Evolutionary conservation across 2,888 invertebrate species (phyloP).

Genomic region (Oscheius onirici): DNA sequence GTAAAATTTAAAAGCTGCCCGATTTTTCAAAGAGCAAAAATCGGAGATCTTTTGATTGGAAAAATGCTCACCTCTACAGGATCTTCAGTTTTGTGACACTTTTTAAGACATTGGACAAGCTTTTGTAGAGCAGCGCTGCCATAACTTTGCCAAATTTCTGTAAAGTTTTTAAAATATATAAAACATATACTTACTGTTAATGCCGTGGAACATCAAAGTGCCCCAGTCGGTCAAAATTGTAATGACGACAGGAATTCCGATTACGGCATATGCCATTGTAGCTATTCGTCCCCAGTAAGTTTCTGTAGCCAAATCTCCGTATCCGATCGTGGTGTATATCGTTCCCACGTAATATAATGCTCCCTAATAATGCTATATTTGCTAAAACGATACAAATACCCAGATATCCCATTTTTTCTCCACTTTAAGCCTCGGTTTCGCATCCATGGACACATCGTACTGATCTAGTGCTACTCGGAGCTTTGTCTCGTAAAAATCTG

Average conservation of each 20-base stretch:
- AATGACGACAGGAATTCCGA: constrained; percentile 94
- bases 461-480: constrained; percentile 45
- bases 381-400: constrained; percentile 34
- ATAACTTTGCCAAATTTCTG: constrained; percentile 7
- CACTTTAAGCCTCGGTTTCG: constrained; percentile 34
- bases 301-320: constrained; percentile 91
- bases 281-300: constrained; percentile 85
- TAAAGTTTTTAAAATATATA: background rate
- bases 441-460: constrained; percentile 51
- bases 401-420: constrained; percentile 70
- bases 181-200: constrained; percentile 51
- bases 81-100: background rate
- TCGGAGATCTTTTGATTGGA: background rate
- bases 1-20: constrained; percentile 13
- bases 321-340: constrained; percentile 74
- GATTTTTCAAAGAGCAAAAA: constrained; percentile 12
- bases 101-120: background rate
- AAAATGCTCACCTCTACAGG: constrained; percentile 1
- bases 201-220: constrained; percentile 80
- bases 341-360: constrained; percentile 73
- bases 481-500: constrained; percentile 44
- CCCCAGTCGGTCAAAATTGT: constrained; percentile 94
- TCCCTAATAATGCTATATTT: constrained; percentile 39
- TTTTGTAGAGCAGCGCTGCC: background rate
- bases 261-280: constrained; percentile 89